phyloP scores from a whole-genome alignment of 2,797 vertebrate genomes.

The Sebastes kiyomatsui region DNA sequence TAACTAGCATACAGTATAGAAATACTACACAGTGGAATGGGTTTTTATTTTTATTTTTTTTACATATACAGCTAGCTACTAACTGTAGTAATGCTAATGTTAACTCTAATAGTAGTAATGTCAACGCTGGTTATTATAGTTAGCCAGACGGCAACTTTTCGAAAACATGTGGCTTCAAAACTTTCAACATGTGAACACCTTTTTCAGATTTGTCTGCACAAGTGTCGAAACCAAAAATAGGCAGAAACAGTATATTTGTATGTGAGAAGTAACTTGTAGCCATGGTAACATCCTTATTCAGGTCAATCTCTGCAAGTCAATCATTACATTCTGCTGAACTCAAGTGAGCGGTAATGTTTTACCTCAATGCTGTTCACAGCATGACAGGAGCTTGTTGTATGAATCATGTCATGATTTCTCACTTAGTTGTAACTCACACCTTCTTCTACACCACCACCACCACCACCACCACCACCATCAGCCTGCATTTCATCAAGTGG shows the following conservation, averaged over 20 bases:
- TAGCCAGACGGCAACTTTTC: not conserved
- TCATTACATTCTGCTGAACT: constrained; percentile 33
- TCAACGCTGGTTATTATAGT: not conserved
- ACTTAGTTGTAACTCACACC: constrained; percentile 31
- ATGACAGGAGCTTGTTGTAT: constrained; percentile 14
- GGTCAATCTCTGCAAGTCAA: constrained; percentile 16
- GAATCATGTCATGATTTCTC: constrained; percentile 26
- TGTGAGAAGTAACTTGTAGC: not conserved
- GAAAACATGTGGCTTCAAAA: not conserved
- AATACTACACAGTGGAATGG: not conserved
- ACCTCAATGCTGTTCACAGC: not conserved
- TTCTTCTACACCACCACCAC: not conserved
- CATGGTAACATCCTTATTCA: not conserved
- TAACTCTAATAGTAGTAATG: not conserved
- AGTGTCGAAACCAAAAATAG: not conserved
- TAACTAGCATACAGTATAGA: not conserved
- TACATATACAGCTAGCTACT: not conserved
- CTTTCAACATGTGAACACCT: not conserved
- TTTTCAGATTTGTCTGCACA: not conserved
- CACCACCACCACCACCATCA: not conserved
- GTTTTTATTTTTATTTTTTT: too few relatives aligned
- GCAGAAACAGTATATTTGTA: not conserved
- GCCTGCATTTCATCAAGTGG: constrained; percentile 58
- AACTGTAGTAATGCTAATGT: too few relatives aligned
- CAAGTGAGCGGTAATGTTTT: constrained; percentile 44